phyloP scores from a whole-genome alignment of 2,797 vertebrate species.

The Muscicapa striata region DNA sequence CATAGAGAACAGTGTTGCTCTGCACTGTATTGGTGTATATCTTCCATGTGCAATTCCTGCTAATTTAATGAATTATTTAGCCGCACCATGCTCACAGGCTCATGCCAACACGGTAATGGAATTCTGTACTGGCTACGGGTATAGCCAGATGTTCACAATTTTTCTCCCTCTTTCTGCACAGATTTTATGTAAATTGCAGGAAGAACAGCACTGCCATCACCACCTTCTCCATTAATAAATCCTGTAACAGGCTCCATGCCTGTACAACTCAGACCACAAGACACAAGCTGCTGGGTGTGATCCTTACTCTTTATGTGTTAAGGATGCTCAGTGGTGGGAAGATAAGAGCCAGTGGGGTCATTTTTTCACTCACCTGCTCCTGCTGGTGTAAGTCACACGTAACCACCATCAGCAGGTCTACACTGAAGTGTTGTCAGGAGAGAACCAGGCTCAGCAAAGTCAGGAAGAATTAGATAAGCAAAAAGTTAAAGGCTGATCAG shows the following conservation, averaged over 20 bases:
- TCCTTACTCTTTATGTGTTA: neutral
- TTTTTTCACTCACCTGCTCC: neutral
- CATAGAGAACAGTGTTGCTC: neutral
- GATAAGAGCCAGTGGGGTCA: neutral
- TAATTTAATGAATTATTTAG: slow-evolving; percentile 72
- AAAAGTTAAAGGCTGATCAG: neutral
- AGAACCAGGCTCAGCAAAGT: neutral
- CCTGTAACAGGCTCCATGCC: neutral
- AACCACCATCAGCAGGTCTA: neutral
- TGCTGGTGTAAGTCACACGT: neutral
- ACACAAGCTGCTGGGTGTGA: neutral
- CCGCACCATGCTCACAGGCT: slow-evolving; percentile 1
- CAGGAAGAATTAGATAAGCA: slow-evolving; percentile 29
- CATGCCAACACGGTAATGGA: slow-evolving; percentile 41
- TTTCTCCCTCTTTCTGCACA: slow-evolving; percentile 39
- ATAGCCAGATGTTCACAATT: slow-evolving; percentile 69
- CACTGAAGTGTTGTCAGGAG: neutral
- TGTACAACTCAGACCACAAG: neutral
- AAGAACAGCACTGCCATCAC: neutral
- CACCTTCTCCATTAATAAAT: slow-evolving; percentile 39
- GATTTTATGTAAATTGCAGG: slow-evolving; percentile 61
- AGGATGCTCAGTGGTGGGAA: neutral
- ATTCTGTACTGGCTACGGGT: slow-evolving; percentile 7
- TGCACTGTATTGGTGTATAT: neutral
- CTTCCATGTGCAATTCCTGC: slow-evolving; percentile 35